phyloP scores from a whole-genome alignment of 2,797 vertebrate genomes.

The Liparis tanakae region DNA sequence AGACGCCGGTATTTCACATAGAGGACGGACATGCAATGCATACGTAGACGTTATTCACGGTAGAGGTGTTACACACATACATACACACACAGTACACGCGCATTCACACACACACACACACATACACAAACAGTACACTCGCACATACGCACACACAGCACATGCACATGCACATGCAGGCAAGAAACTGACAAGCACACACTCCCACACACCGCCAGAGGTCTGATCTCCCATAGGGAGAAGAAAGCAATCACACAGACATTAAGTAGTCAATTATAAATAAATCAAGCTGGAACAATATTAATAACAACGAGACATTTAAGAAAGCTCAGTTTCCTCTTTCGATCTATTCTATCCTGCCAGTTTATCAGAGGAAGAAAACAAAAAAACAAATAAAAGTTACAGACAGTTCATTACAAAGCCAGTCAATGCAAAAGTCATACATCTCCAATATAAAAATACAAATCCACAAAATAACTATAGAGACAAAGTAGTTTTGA shows the following conservation, averaged over 20 bases:
- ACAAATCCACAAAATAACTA: constrained; percentile 89
- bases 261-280: constrained; percentile 77
- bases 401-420: constrained; percentile 83
- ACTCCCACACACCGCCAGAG: constrained; percentile 62
- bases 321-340: constrained; percentile 76
- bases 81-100: constrained; percentile 29
- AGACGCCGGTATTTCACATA: constrained; percentile 48
- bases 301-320: constrained; percentile 76
- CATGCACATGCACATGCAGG: constrained; percentile 77
- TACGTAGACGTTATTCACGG: constrained; percentile 66
- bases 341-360: constrained; percentile 65
- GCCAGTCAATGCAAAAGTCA: constrained; percentile 84
- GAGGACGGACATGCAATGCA: constrained; percentile 76
- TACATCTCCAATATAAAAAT: constrained; percentile 88
- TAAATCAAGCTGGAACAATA: constrained; percentile 81
- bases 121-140: constrained; percentile 35
- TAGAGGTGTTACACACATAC: constrained; percentile 37
- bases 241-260: constrained; percentile 82
- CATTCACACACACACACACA: constrained; percentile 51
- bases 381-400: constrained; percentile 57
- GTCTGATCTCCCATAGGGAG: constrained; percentile 87
- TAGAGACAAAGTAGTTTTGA: constrained; percentile 82
- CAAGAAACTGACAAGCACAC: constrained; percentile 67
- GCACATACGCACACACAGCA: constrained; percentile 44
- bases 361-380: constrained; percentile 67